Conservation (phyloP, 2,113 vertebrate species). For the Tauraco erythrolophus region DNA sequence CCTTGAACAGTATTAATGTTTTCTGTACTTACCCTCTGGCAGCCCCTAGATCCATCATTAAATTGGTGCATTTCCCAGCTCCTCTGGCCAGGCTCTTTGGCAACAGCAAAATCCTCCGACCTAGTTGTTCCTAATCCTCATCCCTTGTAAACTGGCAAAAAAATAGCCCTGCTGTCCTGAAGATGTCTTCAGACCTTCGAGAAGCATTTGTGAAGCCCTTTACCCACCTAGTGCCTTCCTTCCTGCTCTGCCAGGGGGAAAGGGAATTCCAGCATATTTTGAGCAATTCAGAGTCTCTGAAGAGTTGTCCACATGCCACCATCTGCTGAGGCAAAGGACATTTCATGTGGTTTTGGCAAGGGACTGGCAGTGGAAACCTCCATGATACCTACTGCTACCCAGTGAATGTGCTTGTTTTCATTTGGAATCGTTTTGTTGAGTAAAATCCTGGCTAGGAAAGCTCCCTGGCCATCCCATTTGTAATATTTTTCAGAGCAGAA, state of each 20-base stretch:
- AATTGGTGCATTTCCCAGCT: constrained; percentile 44
- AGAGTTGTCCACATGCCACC: background rate
- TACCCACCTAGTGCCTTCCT: background rate
- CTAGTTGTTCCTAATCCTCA: background rate
- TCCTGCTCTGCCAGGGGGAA: background rate
- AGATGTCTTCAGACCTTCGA: background rate
- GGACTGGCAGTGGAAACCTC: constrained; percentile 12
- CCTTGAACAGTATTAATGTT: constrained; percentile 31
- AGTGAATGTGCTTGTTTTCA: constrained; percentile 40
- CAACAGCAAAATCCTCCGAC: background rate
- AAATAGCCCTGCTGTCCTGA: background rate
- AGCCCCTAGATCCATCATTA: constrained; percentile 32
- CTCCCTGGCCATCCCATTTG: constrained; percentile 14
- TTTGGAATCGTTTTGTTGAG: constrained; percentile 35
- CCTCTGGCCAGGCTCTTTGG: constrained; percentile 25
- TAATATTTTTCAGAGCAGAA: constrained; percentile 38
- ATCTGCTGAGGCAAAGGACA: background rate
- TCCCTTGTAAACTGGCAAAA: background rate
- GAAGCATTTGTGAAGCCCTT: background rate
- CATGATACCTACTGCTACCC: constrained; percentile 28
- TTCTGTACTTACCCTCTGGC: constrained; percentile 52
- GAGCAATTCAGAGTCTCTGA: background rate
- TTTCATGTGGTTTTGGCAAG: constrained; percentile 48
- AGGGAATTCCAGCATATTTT: background rate
- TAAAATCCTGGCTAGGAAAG: constrained; percentile 41